Base-by-base conservation (phyloP, 1,140 invertebrate species). In the Scaptomyza graminum region DNA sequence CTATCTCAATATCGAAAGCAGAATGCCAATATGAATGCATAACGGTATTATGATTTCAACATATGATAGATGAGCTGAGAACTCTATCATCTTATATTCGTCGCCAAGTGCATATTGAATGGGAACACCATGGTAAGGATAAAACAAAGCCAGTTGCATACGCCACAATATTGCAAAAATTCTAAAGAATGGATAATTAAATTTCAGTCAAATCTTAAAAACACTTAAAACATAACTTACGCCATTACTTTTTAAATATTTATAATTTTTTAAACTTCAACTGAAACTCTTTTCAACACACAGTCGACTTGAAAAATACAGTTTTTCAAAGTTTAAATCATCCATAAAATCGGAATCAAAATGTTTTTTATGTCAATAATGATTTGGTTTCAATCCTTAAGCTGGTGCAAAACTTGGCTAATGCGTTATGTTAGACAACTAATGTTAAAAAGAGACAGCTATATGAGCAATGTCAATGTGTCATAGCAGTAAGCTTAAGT, bases 1-100 rank as follows among this genome's bases (percentile, higher is more conserved):
- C 83, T 88, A 88, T 74, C 76, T 79, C 83, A 88, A 88, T 68
- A 55, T 55, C 69, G 70, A 76, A 70, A 57, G 52, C 3, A 41
- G 5, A n/a, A 41, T 41, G 37, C 12, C 12, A n/a, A 41, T n/a
- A 5, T 12, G 11, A n/a, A n/a, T 8, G 37, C n/a, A 3, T 1
- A 41, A 0, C 12, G 37, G 37, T 8, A 41, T 5, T 3, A 5
- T 0, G 37, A 41, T 3, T 2, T 41, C 37, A n/a, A n/a, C n/a
- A n/a, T n/a, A n/a, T n/a, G n/a, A n/a, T n/a, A n/a, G n/a, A n/a
- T n/a, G n/a, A n/a, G n/a, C n/a, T n/a, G n/a, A n/a, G n/a, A n/a
- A n/a, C n/a, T n/a, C n/a, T n/a, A n/a, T n/a, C n/a, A 56, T 0
- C 9, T 61, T 0, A 9, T 68, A n/a, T 3, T 77, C 74, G 1